These are phyloP conservation scores for Protaetia brevitarsis DNA, from an alignment of 1,140 invertebrate genomes.

Conservation along the genomic window DNA sequence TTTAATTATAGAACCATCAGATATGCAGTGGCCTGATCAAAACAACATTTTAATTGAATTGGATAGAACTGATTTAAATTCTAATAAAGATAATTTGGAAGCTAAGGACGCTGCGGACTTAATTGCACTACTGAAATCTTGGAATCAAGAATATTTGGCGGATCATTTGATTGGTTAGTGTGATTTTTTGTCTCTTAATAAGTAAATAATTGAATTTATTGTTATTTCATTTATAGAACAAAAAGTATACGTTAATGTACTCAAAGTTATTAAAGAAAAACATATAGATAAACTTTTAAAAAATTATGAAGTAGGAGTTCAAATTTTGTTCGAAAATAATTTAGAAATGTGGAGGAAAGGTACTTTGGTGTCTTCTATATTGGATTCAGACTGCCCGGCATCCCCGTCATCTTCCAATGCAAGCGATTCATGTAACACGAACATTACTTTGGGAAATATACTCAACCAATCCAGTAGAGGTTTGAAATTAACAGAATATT, in stretches of 20 bases:
- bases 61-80: not conserved
- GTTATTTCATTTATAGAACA: slow-evolving; percentile 8
- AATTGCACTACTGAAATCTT: not conserved
- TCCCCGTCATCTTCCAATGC: not conserved
- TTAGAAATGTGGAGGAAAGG: slow-evolving; percentile 23
- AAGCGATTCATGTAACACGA: not conserved
- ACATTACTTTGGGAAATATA: not conserved
- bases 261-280: slow-evolving; percentile 21
- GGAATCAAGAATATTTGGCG: not conserved
- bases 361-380: not conserved
- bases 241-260: slow-evolving; percentile 2
- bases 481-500: slow-evolving; percentile 8
- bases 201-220: not conserved
- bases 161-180: not conserved
- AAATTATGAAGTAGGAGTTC: slow-evolving; percentile 21
- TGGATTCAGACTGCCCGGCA: not conserved
- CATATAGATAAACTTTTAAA: slow-evolving; percentile 24
- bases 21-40: not conserved
- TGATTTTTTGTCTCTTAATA: not conserved
- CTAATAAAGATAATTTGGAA: too few relatives aligned
- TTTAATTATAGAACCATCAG: not conserved
- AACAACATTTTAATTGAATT: not conserved
- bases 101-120: not conserved
- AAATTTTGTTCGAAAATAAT: slow-evolving; percentile 25
- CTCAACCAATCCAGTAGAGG: not conserved